Evolutionary conservation across 2,888 invertebrate genomes (phyloP).

Genomic region (Lissocephala sabroskyi): DNA sequence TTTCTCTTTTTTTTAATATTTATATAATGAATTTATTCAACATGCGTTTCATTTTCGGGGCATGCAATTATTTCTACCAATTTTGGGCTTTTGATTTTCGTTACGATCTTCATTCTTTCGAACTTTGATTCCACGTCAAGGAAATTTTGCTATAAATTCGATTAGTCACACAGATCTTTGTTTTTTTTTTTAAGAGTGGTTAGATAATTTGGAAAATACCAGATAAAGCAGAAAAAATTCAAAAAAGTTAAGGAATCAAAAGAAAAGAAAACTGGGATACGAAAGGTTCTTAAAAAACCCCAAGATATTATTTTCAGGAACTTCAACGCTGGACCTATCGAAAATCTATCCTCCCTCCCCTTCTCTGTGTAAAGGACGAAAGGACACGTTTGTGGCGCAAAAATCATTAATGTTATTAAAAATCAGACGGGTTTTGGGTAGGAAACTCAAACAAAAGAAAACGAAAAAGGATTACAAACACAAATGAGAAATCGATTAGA

Average conservation of each 20-base stretch:
- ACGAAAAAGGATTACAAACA: neutral
- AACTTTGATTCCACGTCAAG: slow-evolving; percentile 60
- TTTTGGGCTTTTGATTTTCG: slow-evolving; percentile 18
- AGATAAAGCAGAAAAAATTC: slow-evolving; percentile 7
- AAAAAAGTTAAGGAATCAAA: no score
- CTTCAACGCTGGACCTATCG: no score
- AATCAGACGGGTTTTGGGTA: no score
- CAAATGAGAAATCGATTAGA: neutral
- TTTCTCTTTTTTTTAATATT: slow-evolving; percentile 21
- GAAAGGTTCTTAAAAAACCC: no score
- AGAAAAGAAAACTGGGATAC: no score
- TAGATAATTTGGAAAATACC: slow-evolving; percentile 23
- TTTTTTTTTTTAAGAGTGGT: no score
- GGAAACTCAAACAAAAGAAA: slow-evolving; percentile 12
- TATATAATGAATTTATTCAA: neutral
- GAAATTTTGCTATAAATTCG: slow-evolving; percentile 27
- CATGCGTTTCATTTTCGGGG: neutral
- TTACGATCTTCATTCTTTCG: slow-evolving; percentile 52
- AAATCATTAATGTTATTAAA: no score
- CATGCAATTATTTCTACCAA: slow-evolving; percentile 24
- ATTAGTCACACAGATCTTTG: slow-evolving; percentile 42
- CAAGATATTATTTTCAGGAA: no score
- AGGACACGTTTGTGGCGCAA: no score
- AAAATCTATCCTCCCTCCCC: no score
- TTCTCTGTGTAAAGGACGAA: no score